A percentile compares a stretch with the other conserved stretches of the same genome.
These are phyloP conservation scores for Cheilosia vernalis DNA, from an alignment of 2,888 invertebrate species.

Conservation along the genomic window DNA sequence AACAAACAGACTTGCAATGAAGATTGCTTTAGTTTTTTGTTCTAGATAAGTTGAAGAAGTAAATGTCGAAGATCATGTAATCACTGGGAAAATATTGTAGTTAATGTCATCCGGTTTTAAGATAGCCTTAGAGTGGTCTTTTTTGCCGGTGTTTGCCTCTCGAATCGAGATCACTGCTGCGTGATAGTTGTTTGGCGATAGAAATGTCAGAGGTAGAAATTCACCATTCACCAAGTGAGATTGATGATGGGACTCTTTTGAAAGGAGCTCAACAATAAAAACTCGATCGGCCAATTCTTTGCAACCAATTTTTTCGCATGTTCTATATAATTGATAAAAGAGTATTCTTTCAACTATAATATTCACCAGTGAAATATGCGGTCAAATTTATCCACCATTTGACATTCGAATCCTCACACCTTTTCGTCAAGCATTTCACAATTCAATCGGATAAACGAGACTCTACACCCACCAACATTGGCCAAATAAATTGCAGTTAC, in stretches of 20 bases:
- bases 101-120: constrained; percentile 63
- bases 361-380: too few relatives aligned
- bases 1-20: constrained; percentile 45
- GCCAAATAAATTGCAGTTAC: constrained; percentile 41
- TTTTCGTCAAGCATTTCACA: constrained; percentile 3
- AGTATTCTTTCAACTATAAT: too few relatives aligned
- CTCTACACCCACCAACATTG: constrained; percentile 20
- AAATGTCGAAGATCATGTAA: constrained; percentile 61
- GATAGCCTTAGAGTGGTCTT: constrained; percentile 19
- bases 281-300: too few relatives aligned
- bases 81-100: constrained; percentile 47
- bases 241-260: neutral
- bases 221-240: neutral
- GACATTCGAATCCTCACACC: neutral
- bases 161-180: constrained; percentile 44
- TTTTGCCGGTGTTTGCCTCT: too few relatives aligned
- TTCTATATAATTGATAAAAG: neutral
- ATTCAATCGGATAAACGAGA: constrained; percentile 7
- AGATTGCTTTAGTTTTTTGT: constrained; percentile 5
- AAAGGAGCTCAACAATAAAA: too few relatives aligned
- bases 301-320: neutral
- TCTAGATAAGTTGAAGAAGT: constrained; percentile 35
- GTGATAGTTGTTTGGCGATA: constrained; percentile 23
- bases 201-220: constrained; percentile 38
- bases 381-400: neutral